Conservation (phyloP, 2,888 invertebrate species). For the Stramonita haemastoma region DNA sequence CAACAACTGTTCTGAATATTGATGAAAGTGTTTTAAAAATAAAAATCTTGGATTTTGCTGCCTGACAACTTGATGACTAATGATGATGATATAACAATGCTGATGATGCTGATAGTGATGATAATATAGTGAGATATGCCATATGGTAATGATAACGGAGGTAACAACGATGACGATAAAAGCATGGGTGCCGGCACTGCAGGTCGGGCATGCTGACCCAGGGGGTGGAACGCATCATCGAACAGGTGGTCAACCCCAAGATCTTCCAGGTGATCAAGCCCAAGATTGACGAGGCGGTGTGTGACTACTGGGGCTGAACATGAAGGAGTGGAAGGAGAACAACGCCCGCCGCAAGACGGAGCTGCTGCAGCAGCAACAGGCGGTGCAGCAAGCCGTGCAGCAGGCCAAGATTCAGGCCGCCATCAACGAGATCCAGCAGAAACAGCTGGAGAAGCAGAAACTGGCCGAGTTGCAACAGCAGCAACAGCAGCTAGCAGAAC, state of each 20-base stretch:
- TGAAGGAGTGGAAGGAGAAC: conserved; percentile 64
- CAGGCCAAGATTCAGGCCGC: conserved; percentile 44
- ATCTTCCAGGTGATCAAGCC: conserved; percentile 91
- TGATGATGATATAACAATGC: background rate
- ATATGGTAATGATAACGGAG: background rate
- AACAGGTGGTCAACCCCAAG: conserved; percentile 96
- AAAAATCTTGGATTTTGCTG: too few relatives aligned
- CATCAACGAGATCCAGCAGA: conserved; percentile 35
- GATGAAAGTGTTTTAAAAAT: too few relatives aligned
- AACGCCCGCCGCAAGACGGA: conserved; percentile 53
- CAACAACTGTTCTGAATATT: too few relatives aligned
- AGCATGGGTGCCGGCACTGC: conserved; percentile 57
- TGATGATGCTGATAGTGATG: background rate
- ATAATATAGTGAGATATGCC: too few relatives aligned
- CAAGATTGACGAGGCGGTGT: conserved; percentile 93
- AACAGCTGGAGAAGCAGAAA: conserved; percentile 35
- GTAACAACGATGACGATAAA: background rate
- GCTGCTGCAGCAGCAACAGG: conserved; percentile 47
- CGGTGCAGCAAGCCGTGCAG: conserved; percentile 56
- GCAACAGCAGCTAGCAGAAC: conserved; percentile 28
- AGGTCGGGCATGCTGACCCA: conserved; percentile 92
- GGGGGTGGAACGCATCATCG: conserved; percentile 95
- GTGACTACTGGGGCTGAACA: conserved; percentile 89
- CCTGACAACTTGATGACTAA: background rate
- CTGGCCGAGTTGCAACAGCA: conserved; percentile 20